These are phyloP conservation scores for Dinomys branickii DNA, from an alignment of 2,113 vertebrate genomes.

Conservation along the genomic window DNA sequence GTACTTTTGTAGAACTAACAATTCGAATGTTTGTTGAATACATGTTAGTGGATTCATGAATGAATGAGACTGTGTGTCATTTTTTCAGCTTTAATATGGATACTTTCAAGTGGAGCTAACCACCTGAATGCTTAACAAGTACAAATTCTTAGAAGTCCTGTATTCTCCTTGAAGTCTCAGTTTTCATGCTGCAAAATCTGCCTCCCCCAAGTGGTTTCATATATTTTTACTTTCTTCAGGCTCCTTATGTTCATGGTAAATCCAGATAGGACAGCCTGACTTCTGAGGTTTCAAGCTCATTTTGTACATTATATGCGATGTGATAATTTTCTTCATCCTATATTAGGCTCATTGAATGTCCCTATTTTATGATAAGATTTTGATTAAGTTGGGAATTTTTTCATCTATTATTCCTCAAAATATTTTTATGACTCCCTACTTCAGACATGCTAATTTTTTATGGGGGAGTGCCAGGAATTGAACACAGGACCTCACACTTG, in stretches of 20 bases:
- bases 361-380: not conserved
- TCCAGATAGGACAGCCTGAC: not conserved
- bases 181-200: conserved; percentile 9
- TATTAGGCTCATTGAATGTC: not conserved
- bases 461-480: too few relatives aligned
- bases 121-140: conserved; percentile 11
- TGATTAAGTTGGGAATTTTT: not conserved
- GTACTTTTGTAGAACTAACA: conserved; percentile 31
- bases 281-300: not conserved
- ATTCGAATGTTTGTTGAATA: conserved; percentile 6
- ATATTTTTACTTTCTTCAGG: not conserved
- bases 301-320: not conserved
- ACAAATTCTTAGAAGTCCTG: not conserved
- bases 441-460: not conserved
- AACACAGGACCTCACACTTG: too few relatives aligned
- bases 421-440: not conserved
- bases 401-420: conserved; percentile 12
- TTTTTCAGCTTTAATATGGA: not conserved
- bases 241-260: not conserved
- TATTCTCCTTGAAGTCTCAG: not conserved
- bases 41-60: conserved; percentile 23
- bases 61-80: not conserved
- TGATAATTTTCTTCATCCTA: not conserved
- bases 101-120: not conserved
- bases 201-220: not conserved